phyloP scores from a whole-genome alignment of 2,888 invertebrate genomes.

The Trachelus troglodyta region DNA sequence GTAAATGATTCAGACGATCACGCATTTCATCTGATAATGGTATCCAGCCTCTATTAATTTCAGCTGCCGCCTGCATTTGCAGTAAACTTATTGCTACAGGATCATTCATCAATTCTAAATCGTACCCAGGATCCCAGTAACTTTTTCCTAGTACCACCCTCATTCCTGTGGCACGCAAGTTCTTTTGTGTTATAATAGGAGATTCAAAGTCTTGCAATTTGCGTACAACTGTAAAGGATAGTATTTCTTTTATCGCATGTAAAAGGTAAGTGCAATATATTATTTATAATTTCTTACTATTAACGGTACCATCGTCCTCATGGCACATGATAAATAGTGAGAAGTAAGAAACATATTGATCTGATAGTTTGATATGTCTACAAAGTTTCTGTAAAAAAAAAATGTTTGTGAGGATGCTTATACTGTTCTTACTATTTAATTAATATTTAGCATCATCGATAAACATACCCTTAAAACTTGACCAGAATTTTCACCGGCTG shows the following conservation, averaged over 20 bases:
- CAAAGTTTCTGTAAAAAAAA: slow-evolving; percentile 76
- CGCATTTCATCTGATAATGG: slow-evolving; percentile 76
- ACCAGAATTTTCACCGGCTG: slow-evolving; percentile 86
- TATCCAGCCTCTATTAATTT: slow-evolving; percentile 90
- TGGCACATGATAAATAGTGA: slow-evolving; percentile 88
- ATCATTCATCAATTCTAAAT: slow-evolving; percentile 84
- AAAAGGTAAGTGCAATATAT: slow-evolving; percentile 9
- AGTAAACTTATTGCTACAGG: slow-evolving; percentile 86
- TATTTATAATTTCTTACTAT: slow-evolving; percentile 63
- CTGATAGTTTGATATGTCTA: slow-evolving; percentile 82
- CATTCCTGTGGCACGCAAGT: slow-evolving; percentile 74
- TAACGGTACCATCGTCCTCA: slow-evolving; percentile 77
- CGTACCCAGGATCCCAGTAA: slow-evolving; percentile 90
- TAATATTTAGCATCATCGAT: neutral
- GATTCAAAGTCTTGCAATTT: slow-evolving; percentile 97
- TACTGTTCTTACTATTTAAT: slow-evolving; percentile 8
- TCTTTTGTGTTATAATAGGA: slow-evolving; percentile 91
- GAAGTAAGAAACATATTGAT: slow-evolving; percentile 87
- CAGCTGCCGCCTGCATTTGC: slow-evolving; percentile 88
- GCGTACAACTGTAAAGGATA: slow-evolving; percentile 76
- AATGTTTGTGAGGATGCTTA: slow-evolving; percentile 4
- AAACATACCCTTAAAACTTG: slow-evolving; percentile 75
- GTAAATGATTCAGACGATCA: slow-evolving; percentile 77
- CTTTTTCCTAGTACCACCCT: slow-evolving; percentile 90
- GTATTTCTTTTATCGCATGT: slow-evolving; percentile 8